Base-by-base conservation (phyloP, 2,888 invertebrate species). In the Tromatobia lineatoria region DNA sequence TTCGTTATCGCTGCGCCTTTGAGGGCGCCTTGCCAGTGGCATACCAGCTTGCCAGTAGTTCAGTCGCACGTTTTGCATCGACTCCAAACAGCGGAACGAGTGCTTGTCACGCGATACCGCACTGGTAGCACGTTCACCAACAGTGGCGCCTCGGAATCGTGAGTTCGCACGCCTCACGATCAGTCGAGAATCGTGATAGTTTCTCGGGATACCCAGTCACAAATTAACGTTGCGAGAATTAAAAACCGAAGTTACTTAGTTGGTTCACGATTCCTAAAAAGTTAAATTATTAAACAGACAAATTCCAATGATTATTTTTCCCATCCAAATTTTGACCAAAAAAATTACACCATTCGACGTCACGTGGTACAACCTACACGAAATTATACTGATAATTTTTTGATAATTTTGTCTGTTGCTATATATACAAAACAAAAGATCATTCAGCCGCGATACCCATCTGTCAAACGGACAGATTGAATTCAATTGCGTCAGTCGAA, bases 61-160 rank as follows among this genome's bases (percentile, higher is more conserved):
- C 66, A 71, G 81, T 77, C 81, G 59, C 70, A 47, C 82, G 73
- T 82, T 82, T 82, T 82, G 67, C 71, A 70, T 74, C 78, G 69
- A 69, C 69, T 69, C 29, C 66, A 61, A n/a, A 20, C 23, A 34
- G 54, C 29, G 11, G 25, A 79, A 79, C 74, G 82, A 78, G 69
- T 61, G 54, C 52, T 79, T 75, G 82, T 69, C 78, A 82, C 75
- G 82, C 82, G 79, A 82, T 82, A 34, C 61, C 64, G 42, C 42
- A 61, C 50, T 54, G 66, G 66, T 54, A 64, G 70, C 71, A 57
- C 23, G 67, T 80, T 74, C 29, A 13, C 54, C 64, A 25, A 57
- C 42, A 71, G 20, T 38, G 61, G 71, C 71, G 80, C 79, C 70
- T 71, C 50, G 47, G 38, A 71, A 83, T 76, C 57, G 57, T 50